Evolutionary conservation across 64 coral and sea anemone genomes (phyloP).

Genomic region (Montipora sp.): DNA sequence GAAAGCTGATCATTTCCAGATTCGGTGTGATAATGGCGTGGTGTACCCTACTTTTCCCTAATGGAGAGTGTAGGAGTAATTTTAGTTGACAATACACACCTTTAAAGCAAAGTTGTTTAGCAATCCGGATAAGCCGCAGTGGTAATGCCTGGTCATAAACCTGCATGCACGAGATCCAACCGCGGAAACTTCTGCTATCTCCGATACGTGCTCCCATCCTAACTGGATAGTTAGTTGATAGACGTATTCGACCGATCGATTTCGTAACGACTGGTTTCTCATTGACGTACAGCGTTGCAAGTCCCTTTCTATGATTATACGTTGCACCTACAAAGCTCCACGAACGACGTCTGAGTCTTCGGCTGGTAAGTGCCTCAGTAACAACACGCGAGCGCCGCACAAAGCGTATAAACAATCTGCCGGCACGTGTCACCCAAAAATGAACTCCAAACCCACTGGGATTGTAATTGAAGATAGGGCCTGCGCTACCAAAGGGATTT

Average conservation of each 20-base stretch:
- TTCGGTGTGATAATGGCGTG: too few species aligned
- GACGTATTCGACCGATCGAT: constrained; percentile 47
- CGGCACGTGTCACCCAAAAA: constrained; percentile 69
- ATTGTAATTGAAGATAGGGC: constrained; percentile 81
- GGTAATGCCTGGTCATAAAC: constrained; percentile 69
- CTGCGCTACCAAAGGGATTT: constrained; percentile 62
- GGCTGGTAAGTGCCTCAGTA: constrained; percentile 34
- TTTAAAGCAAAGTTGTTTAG: constrained; percentile 66
- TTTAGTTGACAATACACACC: neutral
- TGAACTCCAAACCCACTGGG: constrained; percentile 72
- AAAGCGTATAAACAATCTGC: constrained; percentile 64
- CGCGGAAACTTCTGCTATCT: constrained; percentile 67
- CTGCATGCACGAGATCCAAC: constrained; percentile 84
- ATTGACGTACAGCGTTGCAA: constrained; percentile 66
- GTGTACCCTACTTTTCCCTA: too few species aligned
- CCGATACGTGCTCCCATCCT: constrained; percentile 67
- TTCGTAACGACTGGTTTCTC: constrained; percentile 17
- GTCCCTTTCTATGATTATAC: constrained; percentile 57
- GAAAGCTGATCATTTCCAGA: too few species aligned
- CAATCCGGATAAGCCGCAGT: constrained; percentile 24
- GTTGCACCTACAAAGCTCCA: constrained; percentile 80
- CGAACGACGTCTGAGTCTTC: constrained; percentile 40
- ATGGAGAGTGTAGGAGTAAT: neutral
- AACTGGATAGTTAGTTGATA: constrained; percentile 72
- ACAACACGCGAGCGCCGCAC: constrained; percentile 34